These are phyloP conservation scores for Ips nitidus DNA, from an alignment of 1,140 invertebrate genomes.

Conservation along the genomic window DNA sequence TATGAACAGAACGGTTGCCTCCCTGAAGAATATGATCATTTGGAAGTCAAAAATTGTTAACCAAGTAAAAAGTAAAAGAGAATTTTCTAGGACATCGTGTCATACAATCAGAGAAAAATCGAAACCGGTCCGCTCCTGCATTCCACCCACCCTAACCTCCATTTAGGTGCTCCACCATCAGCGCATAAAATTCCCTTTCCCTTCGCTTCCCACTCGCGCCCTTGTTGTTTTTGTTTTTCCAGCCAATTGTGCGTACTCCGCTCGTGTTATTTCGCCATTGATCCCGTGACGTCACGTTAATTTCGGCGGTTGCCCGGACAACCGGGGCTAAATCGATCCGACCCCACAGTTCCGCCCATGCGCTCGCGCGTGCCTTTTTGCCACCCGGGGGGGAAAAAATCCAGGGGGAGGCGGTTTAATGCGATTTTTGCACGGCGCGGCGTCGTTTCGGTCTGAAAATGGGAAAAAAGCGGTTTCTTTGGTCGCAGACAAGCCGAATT, in stretches of 20 bases:
- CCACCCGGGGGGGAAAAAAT: background rate
- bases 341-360: background rate
- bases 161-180: background rate
- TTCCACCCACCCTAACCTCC: background rate
- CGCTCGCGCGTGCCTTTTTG: background rate
- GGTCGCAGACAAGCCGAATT: no score
- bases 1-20: no score
- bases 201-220: background rate
- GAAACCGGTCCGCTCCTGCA: background rate
- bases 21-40: no score
- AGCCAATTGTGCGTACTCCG: conserved; percentile 33
- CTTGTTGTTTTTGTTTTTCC: conserved; percentile 17
- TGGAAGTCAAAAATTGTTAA: no score
- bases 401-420: conserved; percentile 4
- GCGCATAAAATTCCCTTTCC: conserved; percentile 13
- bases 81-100: no score
- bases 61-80: no score
- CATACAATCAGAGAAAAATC: no score
- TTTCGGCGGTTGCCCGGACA: conserved; percentile 30
- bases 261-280: conserved; percentile 26
- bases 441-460: background rate
- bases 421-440: conserved; percentile 27
- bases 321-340: conserved; percentile 29
- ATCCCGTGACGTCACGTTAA: conserved; percentile 29
- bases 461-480: no score